These are phyloP conservation scores for Oxyruncus cristatus DNA, from an alignment of 2,113 vertebrate species.

Conservation along the genomic window DNA sequence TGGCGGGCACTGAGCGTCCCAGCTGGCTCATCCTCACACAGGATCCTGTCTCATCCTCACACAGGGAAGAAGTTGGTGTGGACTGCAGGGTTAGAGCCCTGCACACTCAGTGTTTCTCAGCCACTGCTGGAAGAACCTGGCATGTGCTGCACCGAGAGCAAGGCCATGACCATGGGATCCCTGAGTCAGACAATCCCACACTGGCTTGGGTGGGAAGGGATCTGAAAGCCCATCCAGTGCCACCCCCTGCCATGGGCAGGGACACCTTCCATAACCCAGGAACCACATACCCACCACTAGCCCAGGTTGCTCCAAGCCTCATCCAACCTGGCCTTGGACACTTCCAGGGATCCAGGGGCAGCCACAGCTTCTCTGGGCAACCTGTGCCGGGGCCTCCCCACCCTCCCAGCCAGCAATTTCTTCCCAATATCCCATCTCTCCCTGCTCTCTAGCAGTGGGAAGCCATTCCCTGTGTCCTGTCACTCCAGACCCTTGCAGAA, in stretches of 20 bases:
- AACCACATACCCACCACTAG: no score
- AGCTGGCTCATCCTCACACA: accelerated
- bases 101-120: accelerated
- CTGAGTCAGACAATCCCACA: not conserved
- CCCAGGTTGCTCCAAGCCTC: not conserved
- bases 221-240: not conserved
- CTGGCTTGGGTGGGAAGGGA: not conserved
- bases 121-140: accelerated
- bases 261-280: not conserved
- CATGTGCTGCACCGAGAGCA: accelerated
- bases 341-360: not conserved
- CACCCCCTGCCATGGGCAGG: not conserved
- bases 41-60: accelerated
- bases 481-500: not conserved
- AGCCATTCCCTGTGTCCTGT: not conserved
- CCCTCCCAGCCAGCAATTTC: not conserved
- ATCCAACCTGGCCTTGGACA: not conserved
- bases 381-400: not conserved
- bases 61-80: accelerated
- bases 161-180: not conserved
- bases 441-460: not conserved
- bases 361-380: not conserved
- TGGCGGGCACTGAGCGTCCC: accelerated
- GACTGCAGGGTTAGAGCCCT: accelerated
- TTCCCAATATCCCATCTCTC: not conserved